Evolutionary conservation across 2,888 invertebrate species (phyloP).

Genomic region (Eilema caniola): DNA sequence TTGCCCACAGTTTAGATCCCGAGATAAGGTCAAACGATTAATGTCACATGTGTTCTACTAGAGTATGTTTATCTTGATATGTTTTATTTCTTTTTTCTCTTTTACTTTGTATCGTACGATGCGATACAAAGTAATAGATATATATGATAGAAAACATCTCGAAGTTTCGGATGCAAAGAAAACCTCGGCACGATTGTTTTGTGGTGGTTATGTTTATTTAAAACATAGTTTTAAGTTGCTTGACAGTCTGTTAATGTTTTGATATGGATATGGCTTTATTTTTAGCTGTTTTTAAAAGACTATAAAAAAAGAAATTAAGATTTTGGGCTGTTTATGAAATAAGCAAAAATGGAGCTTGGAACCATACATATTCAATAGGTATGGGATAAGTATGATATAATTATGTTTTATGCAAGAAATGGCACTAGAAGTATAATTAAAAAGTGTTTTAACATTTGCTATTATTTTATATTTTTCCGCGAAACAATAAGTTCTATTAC

Average conservation of each 20-base stretch:
- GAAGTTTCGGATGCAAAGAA: background rate
- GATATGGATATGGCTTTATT: constrained; percentile 5
- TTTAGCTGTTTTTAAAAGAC: constrained; percentile 2
- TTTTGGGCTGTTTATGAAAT: background rate
- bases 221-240: constrained; percentile 13
- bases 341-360: background rate
- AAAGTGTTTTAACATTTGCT: too few relatives aligned
- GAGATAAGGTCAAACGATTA: constrained; percentile 20
- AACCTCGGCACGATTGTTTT: background rate
- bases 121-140: too few relatives aligned
- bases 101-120: background rate
- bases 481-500: too few relatives aligned
- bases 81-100: background rate
- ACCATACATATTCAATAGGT: too few relatives aligned
- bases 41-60: constrained; percentile 1
- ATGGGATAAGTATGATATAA: too few relatives aligned
- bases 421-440: too few relatives aligned
- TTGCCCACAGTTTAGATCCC: constrained; percentile 16
- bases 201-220: constrained; percentile 5
- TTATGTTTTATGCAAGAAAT: too few relatives aligned
- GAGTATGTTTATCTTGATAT: too few relatives aligned
- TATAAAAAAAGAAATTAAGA: constrained; percentile 12
- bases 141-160: background rate
- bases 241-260: constrained; percentile 12
- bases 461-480: too few relatives aligned